Base-by-base conservation (phyloP, 2,797 vertebrate genomes). In the Triplophysa yarkandensis region DNA sequence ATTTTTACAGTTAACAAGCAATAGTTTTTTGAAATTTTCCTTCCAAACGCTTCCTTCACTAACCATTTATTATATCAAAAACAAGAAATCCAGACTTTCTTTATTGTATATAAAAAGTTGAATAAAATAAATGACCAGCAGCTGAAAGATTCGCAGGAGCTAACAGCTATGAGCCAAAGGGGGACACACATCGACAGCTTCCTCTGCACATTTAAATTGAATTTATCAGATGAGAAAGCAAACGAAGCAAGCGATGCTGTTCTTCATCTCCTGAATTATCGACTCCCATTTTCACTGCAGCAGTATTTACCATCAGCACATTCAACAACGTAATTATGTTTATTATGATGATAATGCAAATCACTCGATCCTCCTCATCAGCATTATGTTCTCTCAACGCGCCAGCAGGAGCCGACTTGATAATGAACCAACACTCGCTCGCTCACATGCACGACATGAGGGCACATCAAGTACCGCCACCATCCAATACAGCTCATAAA, bases 261-360 rank as follows among this genome's bases (percentile, higher is more conserved):
- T 55, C 66, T 55, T 34, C 50, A 50, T 50, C 61, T 62, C 25
- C 50, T 77, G 68, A 77, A 81, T 64, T 60, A 44, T n/a, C 17
- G 55, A 62, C 63, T 64, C 28, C 28, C 36, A 43, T 73, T 76
- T 32, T 28, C 34, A 66, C 48, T 58, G 67, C 32, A 77, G 62
- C 36, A 30, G 13, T 78, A 75, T 74, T 68, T 68, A 67, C 41
- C 48, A 68, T 43, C 61, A 57, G 54, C 17, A 71, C 50, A 61
- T 68, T 71, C 54, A 76, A 64, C 54, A 75, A 36, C 64, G 68
- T 77, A 69, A 80, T 76, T 67, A 63, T 62, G 60, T 65, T 80
- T 69, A 81, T 66, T 50, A 48, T 48, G 55, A 66, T 54, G 58
- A 80, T 60, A 39, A 68, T 81, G 48, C 43, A 44, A 64, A 79